Base-by-base conservation (phyloP, 2,888 invertebrate species). In the Serrognathus titanus region DNA sequence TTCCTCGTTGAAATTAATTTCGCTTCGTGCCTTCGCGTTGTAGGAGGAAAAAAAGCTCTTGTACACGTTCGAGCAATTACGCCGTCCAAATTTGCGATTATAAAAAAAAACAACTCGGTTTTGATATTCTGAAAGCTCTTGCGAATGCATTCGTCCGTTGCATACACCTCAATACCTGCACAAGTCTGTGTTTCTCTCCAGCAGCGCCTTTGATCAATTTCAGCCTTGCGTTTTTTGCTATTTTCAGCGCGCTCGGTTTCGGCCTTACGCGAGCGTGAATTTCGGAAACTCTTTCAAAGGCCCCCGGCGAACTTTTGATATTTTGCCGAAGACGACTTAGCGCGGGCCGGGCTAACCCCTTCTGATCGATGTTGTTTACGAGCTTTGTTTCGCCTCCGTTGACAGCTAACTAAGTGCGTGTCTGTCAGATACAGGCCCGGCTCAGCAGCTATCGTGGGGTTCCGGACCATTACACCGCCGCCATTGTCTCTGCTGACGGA, bases 111-210 rank as follows among this genome's bases (percentile, higher is more conserved):
- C n/a, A n/a, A 65, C 52, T 51, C 65, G 59, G 63, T 69, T 69
- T 69, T 69, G 68, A 70, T 70, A 69, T 71, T 70, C 71, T 70
- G 71, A 72, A 72, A 72, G 73, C 73, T 61, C 72, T 73, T 65
- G 62, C 62, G 66, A 60, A 67, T 66, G 72, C 74, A 73, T 71
- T 74, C 74, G 73, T 68, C 72, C 73, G 68, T 61, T 65, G 63
- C 69, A 62, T 66, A 73, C 74, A 75, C 74, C 73, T 73, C 73
- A 72, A 74, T 75, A 74, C 75, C 74, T 74, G 71, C 70, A 73
- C 70, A 73, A 73, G 73, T 68, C 68, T 67, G 64, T 70, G 69
- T 72, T 71, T 71, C 72, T 20, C 4, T 69, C 70, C 67, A 69
- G 68, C 71, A 69, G 67, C 72, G 68, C 72, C 72, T 73, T 73